Conservation (phyloP, 2,113 vertebrate genomes). For the Tyrannus savana region DNA sequence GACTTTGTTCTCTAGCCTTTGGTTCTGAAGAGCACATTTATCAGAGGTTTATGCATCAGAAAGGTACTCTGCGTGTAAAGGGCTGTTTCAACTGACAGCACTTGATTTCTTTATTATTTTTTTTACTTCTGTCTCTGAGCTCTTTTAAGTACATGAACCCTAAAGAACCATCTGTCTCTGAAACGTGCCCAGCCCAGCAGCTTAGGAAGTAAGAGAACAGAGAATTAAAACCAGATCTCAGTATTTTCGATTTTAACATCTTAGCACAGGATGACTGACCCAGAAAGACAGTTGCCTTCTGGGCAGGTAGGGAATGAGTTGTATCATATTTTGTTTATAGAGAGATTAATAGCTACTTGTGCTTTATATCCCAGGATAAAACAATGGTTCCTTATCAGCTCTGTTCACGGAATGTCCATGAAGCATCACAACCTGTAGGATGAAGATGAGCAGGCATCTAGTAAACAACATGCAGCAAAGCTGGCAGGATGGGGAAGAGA, state of each 20-base stretch:
- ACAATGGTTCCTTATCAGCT: not conserved
- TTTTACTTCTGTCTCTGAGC: not conserved
- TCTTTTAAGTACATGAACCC: conserved; percentile 11
- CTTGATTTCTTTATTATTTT: not conserved
- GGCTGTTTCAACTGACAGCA: not conserved
- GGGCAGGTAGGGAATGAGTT: not conserved
- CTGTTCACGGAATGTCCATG: not conserved
- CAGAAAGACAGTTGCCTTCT: not conserved
- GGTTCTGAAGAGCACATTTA: not conserved
- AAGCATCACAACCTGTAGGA: not conserved
- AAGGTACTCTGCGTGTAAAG: not conserved
- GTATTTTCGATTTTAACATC: not conserved
- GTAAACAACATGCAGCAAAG: not conserved
- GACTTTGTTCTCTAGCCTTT: not conserved
- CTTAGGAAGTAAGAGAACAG: conserved; percentile 36
- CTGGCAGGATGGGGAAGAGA: not conserved
- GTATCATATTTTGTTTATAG: not conserved
- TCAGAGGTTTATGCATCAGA: not conserved
- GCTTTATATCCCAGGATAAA: not conserved
- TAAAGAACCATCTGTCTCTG: conserved; percentile 25
- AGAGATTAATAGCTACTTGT: not conserved
- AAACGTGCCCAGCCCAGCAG: conserved; percentile 43
- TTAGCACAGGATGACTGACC: not conserved
- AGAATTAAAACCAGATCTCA: conserved; percentile 55
- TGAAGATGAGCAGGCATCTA: not conserved